A percentile compares a stretch with the other conserved stretches of the same genome.
These are phyloP conservation scores for Homalodisca vitripennis DNA, from an alignment of 1,140 invertebrate species.

Conservation along the genomic window DNA sequence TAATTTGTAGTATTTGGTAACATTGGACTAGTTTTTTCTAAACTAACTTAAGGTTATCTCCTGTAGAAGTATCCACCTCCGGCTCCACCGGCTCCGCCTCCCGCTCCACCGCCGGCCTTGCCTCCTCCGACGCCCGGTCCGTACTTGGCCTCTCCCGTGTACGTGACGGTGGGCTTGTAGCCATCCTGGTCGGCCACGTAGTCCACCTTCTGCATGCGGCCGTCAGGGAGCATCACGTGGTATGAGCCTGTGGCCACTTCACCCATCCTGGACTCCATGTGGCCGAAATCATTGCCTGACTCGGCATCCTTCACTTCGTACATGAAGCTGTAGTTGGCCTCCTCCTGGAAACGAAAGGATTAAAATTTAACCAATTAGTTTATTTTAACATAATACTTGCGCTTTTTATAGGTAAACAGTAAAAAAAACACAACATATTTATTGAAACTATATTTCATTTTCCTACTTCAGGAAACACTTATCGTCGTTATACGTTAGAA, in stretches of 20 bases:
- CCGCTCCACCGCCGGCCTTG: neutral
- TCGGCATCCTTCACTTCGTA: conserved; percentile 79
- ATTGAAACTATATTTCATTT: too few relatives aligned
- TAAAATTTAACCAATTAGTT: conserved; percentile 26
- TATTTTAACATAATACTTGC: too few relatives aligned
- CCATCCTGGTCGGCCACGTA: conserved; percentile 80
- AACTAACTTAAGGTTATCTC: neutral
- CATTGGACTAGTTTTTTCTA: neutral
- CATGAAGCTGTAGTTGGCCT: conserved; percentile 81
- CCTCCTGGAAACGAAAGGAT: conserved; percentile 58
- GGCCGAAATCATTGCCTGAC: conserved; percentile 75
- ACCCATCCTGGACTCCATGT: conserved; percentile 76
- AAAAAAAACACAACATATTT: too few relatives aligned
- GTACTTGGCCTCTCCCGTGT: conserved; percentile 55
- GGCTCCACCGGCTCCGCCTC: neutral
- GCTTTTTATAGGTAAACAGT: too few relatives aligned
- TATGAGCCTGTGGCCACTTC: conserved; percentile 77
- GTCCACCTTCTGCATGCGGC: conserved; percentile 72
- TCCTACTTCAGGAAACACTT: too few relatives aligned
- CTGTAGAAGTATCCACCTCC: conserved; percentile 14
- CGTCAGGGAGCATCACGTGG: conserved; percentile 82
- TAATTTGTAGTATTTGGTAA: too few relatives aligned
- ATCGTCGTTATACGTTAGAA: too few relatives aligned
- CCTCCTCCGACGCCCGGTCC: conserved; percentile 38
- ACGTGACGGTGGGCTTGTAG: conserved; percentile 77